A percentile compares a stretch with the other conserved stretches of the same genome.
These are phyloP conservation scores for Calephelis nemesis DNA, from an alignment of 1,140 invertebrate species.

Conservation along the genomic window DNA sequence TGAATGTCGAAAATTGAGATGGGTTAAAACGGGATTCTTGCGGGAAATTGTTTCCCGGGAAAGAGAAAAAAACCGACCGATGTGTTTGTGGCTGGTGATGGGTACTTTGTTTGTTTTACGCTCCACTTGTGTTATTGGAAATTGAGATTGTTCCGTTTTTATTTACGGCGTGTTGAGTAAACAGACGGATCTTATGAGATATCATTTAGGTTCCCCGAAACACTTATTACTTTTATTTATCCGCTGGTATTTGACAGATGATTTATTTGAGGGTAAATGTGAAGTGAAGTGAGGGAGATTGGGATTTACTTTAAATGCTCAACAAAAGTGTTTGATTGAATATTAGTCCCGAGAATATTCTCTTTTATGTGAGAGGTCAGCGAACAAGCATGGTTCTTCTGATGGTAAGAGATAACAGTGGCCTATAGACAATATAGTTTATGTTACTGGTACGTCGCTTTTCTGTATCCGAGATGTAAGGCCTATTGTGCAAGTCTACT, in stretches of 20 bases:
- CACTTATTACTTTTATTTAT: background rate
- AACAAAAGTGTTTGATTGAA: no score
- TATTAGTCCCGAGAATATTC: no score
- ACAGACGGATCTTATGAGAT: background rate
- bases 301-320: no score
- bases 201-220: background rate
- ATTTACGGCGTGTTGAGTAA: background rate
- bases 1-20: background rate
- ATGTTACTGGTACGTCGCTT: no score
- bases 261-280: background rate
- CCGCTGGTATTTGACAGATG: background rate
- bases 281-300: background rate
- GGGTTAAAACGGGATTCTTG: background rate
- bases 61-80: background rate
- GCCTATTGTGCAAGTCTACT: no score
- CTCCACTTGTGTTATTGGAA: background rate
- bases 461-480: no score
- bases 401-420: no score
- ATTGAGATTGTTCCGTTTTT: slow-evolving; percentile 10
- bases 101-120: slow-evolving; percentile 1
- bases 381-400: no score
- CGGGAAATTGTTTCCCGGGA: background rate
- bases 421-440: no score
- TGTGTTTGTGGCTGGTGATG: background rate
- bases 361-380: no score